phyloP scores from a whole-genome alignment of 2,113 vertebrate genomes.

The Pandion haliaetus region DNA sequence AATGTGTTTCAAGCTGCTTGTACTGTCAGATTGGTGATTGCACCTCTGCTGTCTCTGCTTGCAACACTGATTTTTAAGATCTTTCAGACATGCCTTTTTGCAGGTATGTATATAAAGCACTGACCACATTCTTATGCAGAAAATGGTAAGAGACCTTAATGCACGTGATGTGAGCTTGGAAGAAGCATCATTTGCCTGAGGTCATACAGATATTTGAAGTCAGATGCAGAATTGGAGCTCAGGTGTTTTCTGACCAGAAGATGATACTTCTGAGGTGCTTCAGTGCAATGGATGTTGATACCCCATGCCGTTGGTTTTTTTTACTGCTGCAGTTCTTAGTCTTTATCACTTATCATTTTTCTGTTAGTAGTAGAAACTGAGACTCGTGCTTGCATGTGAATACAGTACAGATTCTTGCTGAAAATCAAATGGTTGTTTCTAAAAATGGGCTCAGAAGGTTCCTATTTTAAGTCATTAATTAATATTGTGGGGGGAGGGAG shows the following conservation, averaged over 20 bases:
- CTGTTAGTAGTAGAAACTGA: not conserved
- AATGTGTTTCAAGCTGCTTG: not conserved
- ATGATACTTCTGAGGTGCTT: not conserved
- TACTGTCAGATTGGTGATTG: not conserved
- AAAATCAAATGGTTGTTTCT: not conserved
- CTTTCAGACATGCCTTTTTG: not conserved
- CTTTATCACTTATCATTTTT: not conserved
- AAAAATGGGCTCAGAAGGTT: not conserved
- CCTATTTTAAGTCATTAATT: not conserved
- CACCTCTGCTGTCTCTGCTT: not conserved
- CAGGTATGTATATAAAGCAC: not conserved
- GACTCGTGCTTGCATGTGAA: not conserved
- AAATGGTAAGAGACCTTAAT: not conserved
- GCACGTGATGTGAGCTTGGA: accelerated
- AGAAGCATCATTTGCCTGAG: not conserved
- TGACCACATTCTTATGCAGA: not conserved
- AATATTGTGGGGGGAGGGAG: not conserved
- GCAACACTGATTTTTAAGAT: not conserved
- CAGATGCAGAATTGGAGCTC: not conserved
- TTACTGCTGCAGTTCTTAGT: not conserved
- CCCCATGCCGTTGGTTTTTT: not conserved
- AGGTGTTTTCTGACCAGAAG: not conserved
- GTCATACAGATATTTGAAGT: not conserved
- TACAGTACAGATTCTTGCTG: not conserved
- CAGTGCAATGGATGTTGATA: not conserved